phyloP scores from a whole-genome alignment of 2,888 invertebrate genomes.

The Lepidochrysops patricia region DNA sequence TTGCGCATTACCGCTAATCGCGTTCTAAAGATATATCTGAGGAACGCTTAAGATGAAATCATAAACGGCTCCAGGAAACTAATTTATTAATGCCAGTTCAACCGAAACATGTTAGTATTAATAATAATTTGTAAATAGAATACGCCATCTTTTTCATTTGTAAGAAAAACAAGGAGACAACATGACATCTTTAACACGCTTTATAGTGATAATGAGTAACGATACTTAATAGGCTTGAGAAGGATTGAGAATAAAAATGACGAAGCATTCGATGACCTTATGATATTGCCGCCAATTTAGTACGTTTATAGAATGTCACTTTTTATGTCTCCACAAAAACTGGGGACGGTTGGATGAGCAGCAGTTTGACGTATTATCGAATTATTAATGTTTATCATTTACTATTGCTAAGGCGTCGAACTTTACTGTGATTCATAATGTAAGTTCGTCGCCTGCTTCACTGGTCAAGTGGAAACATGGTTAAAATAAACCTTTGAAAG shows the following conservation, averaged over 20 bases:
- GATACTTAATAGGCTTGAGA: no score
- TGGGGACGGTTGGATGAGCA: neutral
- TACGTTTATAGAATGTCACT: neutral
- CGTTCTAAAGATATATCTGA: neutral
- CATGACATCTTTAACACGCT: no score
- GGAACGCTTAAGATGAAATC: neutral
- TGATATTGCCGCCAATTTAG: neutral
- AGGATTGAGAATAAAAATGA: neutral
- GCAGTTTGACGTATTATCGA: neutral
- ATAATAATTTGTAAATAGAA: no score
- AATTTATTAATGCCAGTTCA: no score
- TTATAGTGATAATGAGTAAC: no score
- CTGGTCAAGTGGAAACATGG: no score
- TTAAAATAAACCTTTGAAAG: no score
- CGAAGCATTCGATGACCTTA: neutral
- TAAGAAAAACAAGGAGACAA: no score
- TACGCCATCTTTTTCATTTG: no score
- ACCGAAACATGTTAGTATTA: no score
- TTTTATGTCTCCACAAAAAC: neutral
- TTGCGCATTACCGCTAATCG: neutral
- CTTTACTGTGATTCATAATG: neutral
- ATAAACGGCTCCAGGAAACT: neutral
- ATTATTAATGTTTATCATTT: neutral
- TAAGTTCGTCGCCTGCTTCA: neutral
- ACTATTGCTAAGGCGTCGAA: no score